Conservation (phyloP, 2,113 vertebrate genomes). For the Cyphomyrus discorhynchus region DNA sequence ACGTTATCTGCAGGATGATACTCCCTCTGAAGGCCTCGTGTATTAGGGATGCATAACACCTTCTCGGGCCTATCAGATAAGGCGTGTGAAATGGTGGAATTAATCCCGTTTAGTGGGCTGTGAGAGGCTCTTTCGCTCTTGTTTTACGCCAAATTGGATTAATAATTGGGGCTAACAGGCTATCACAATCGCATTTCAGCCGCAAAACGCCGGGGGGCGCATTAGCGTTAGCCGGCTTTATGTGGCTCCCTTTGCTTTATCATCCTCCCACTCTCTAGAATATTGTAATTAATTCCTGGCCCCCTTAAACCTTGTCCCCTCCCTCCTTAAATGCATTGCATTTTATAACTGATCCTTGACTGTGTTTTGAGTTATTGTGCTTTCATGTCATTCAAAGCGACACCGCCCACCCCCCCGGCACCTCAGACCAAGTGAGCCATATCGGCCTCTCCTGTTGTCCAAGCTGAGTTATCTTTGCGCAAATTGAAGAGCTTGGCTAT, state of each 20-base stretch:
- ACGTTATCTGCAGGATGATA: conserved; percentile 26
- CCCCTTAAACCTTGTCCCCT: background rate
- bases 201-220: conserved; percentile 26
- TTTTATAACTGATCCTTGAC: background rate
- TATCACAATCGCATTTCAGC: conserved; percentile 47
- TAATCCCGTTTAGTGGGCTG: conserved; percentile 7
- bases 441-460: background rate
- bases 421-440: background rate
- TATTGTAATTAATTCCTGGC: conserved; percentile 24
- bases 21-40: conserved; percentile 20
- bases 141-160: conserved; percentile 50
- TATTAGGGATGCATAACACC: conserved; percentile 30
- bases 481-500: background rate
- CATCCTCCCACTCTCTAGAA: background rate
- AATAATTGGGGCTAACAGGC: conserved; percentile 44
- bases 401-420: background rate
- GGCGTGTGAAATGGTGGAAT: conserved; percentile 6
- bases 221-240: conserved; percentile 27
- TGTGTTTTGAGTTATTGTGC: background rate
- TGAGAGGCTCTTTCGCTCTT: conserved; percentile 29
- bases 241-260: conserved; percentile 26
- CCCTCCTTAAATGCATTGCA: background rate
- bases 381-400: background rate
- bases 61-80: conserved; percentile 29
- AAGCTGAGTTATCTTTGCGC: conserved; percentile 24